These are phyloP conservation scores for Drosophila bocqueti DNA, from an alignment of 1,140 invertebrate species.

Conservation along the genomic window DNA sequence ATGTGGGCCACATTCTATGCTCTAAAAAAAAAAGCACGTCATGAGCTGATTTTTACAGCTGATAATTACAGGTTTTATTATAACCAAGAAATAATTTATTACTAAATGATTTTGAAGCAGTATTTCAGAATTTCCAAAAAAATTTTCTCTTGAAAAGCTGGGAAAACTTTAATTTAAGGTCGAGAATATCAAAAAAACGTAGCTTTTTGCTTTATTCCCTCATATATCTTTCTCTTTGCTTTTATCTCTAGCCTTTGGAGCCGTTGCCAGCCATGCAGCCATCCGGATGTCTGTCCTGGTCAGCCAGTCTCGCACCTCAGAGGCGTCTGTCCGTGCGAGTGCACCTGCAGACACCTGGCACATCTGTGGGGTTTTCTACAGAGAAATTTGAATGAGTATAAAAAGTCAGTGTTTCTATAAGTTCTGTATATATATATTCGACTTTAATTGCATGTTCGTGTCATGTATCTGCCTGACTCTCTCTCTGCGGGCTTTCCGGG, in stretches of 20 bases:
- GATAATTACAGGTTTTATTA: too few relatives aligned
- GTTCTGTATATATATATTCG: slow-evolving; percentile 37
- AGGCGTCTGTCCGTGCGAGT: slow-evolving; percentile 20
- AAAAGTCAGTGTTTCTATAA: slow-evolving; percentile 6
- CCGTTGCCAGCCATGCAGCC: neutral
- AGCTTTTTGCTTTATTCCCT: neutral
- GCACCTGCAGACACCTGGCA: slow-evolving; percentile 5
- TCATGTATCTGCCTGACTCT: slow-evolving; percentile 18
- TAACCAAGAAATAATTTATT: neutral
- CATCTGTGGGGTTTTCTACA: neutral
- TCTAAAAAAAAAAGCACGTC: neutral
- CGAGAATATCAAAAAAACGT: too few relatives aligned
- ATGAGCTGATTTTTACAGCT: too few relatives aligned
- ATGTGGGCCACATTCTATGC: slow-evolving; percentile 8
- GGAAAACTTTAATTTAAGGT: neutral
- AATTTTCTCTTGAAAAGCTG: neutral
- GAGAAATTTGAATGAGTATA: slow-evolving; percentile 10
- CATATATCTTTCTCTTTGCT: neutral
- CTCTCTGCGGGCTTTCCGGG: neutral
- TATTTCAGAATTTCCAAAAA: neutral
- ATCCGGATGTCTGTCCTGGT: slow-evolving; percentile 7
- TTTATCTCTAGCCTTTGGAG: neutral
- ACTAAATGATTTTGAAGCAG: too few relatives aligned
- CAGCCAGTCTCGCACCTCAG: slow-evolving; percentile 8
- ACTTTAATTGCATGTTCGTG: slow-evolving; percentile 69